Evolutionary conservation across 2,113 vertebrate genomes (phyloP), one percentile per base, ranked within the genome.

Genomic region (Plecturocebus donacophilus): DNA sequence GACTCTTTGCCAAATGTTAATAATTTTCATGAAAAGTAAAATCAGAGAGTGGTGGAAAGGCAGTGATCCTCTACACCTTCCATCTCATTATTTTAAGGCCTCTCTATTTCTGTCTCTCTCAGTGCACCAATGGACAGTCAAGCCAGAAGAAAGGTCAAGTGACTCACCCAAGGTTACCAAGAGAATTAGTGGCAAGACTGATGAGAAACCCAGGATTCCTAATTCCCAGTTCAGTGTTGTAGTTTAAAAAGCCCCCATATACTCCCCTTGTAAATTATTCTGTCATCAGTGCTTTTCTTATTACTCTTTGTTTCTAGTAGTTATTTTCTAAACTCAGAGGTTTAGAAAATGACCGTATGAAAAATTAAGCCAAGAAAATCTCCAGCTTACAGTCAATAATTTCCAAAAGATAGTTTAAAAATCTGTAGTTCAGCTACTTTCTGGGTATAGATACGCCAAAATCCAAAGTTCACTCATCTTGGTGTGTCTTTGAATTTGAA

Each of bases 1-100:
- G 70, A 94, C 79, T 97, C 81, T 92, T 94, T 96, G 95, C 97
- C 97, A 98, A 98, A 97, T 97, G 96, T 98, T 97, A 96, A 97
- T 92, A 97, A 97, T 93, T 92, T 96, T 96, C 86, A 49, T 94
- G 96, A 96, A 95, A 98, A 80, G 68, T 32, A 97, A 95, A 95
- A 85, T 30, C 91, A 49, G 87, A 95, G 52, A 87, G n/a, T 73
- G 9, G 2, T 35, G 35, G 49, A 85, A 97, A 97, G 45, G 68
- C 76, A 83, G 42, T 91, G 81, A 95, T 85, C 85, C 49, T 70
- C 75, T 71, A 38, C 7, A 54, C 14, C 87, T 92, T 97, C 87
- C 30, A 38, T 49, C 20, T 93, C 32, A 0, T 83, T 95, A 71
- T 58, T 54, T 90, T 45, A 79, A 84, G 71, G 32, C 23, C 23